Conservation (phyloP, 2,797 vertebrate genomes). For the Spinus olivaceus region DNA sequence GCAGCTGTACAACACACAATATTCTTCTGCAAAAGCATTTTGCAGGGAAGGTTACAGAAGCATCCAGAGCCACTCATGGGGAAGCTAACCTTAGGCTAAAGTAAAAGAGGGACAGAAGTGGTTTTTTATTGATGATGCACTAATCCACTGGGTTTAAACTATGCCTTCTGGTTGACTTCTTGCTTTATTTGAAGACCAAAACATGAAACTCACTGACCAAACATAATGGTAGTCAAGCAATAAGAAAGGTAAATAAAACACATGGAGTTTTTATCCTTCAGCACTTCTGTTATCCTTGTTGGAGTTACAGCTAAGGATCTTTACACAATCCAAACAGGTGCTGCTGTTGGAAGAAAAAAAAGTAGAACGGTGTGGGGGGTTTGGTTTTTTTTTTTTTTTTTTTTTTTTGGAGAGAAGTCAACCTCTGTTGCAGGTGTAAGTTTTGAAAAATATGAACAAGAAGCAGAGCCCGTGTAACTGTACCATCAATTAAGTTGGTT, state of each 20-base stretch:
- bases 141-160: constrained; percentile 77
- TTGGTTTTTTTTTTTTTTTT: background rate
- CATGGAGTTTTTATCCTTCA: constrained; percentile 78
- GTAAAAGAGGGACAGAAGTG: constrained; percentile 29
- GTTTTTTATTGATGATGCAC: constrained; percentile 41
- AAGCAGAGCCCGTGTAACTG: constrained; percentile 25
- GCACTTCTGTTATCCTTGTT: constrained; percentile 72
- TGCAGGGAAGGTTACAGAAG: constrained; percentile 32
- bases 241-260: constrained; percentile 78
- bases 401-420: constrained; percentile 39
- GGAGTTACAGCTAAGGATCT: constrained; percentile 72
- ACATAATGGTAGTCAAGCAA: constrained; percentile 80
- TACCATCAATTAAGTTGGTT: constrained; percentile 59
- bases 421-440: constrained; percentile 32
- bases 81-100: constrained; percentile 58
- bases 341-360: background rate
- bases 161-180: constrained; percentile 72
- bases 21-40: constrained; percentile 62
- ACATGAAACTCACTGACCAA: constrained; percentile 73
- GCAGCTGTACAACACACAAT: constrained; percentile 12
- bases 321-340: constrained; percentile 30
- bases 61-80: constrained; percentile 37
- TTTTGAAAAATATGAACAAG: constrained; percentile 59
- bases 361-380: constrained; percentile 16
- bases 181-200: constrained; percentile 62